Evolutionary conservation across 2,113 vertebrate species (phyloP), one percentile per base, ranked within the genome.

Genomic region (Psophia crepitans): DNA sequence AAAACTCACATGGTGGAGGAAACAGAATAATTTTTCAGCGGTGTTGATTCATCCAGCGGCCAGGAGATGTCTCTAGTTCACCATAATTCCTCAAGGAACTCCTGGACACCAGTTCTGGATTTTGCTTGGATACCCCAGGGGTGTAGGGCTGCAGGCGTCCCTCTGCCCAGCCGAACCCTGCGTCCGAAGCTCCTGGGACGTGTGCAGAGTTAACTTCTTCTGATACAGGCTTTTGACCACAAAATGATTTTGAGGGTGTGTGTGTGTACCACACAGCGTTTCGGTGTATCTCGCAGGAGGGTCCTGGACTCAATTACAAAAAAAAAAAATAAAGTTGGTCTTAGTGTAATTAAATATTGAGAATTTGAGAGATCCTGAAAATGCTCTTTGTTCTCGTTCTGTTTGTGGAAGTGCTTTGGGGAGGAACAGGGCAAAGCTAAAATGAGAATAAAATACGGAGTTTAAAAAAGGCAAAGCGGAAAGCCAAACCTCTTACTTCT

Each of bases 51-150:
- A 30, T 4, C 56, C 11, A 18, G 1, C 6, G 35, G 66, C 97
- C 98, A 98, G 96, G 80, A 98, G 98, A 32, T 97, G 98, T 97
- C 95, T 71, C 97, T 64, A 64, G 51, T 54, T 92, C 61, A 73
- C 96, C 88, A 6, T 5, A n/a, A 65, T 74, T 89, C 20, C 54
- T 57, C 33, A 11, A 35, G 39, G 32, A 82, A 3, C 26, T 33
- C 16, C 14, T 49, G 9, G 17, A 12, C 4, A 13, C 21, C 5
- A 19, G 14, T 41, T 17, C 41, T 66, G 57, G 39, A 4, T 46
- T 78, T 84, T 60, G 28, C 43, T 84, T 32, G 24, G n/a, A 35
- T 33, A 6, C 35, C 18, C 32, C 5, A 20, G 53, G 53, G n/a
- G 14, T 32, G 53, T 41, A 17, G 30, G 22, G 8, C 48, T 65